These are phyloP conservation scores for Pseudanteris insignis DNA, from an alignment of 2,888 invertebrate species.

Conservation along the genomic window DNA sequence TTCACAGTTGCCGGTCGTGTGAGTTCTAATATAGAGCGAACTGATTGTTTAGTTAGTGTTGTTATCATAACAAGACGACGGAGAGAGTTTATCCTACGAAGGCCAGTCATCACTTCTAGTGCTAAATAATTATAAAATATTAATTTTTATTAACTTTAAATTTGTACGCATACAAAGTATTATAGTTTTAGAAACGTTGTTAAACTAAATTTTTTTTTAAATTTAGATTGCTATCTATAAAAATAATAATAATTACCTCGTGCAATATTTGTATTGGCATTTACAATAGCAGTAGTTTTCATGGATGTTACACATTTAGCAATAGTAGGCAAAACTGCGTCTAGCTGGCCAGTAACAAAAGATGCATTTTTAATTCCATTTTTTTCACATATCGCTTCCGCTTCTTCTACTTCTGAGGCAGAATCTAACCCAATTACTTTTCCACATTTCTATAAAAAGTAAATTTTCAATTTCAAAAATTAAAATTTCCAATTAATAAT, in stretches of 20 bases:
- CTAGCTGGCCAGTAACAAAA: constrained; percentile 60
- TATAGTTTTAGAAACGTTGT: no score
- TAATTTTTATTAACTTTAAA: constrained; percentile 3
- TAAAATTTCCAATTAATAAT: no score
- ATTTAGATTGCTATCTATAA: background rate
- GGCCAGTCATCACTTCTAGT: constrained; percentile 58
- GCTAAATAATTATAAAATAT: no score
- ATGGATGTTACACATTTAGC: constrained; percentile 50
- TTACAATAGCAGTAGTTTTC: constrained; percentile 58
- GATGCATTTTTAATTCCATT: constrained; percentile 62
- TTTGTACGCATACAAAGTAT: no score
- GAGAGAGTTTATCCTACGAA: constrained; percentile 57
- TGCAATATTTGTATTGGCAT: constrained; percentile 60
- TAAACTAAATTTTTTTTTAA: background rate
- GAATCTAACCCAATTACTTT: constrained; percentile 62
- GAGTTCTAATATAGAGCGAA: constrained; percentile 62
- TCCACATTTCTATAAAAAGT: constrained; percentile 58
- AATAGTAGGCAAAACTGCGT: constrained; percentile 55
- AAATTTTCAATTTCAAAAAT: no score
- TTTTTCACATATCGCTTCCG: constrained; percentile 61
- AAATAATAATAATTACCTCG: constrained; percentile 50
- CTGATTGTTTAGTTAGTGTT: constrained; percentile 62
- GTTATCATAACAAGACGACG: constrained; percentile 62
- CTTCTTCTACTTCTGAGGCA: constrained; percentile 62
- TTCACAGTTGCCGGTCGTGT: constrained; percentile 55